These are phyloP conservation scores for Harpagoxenus sublaevis DNA, from an alignment of 2,888 invertebrate species.

Conservation along the genomic window DNA sequence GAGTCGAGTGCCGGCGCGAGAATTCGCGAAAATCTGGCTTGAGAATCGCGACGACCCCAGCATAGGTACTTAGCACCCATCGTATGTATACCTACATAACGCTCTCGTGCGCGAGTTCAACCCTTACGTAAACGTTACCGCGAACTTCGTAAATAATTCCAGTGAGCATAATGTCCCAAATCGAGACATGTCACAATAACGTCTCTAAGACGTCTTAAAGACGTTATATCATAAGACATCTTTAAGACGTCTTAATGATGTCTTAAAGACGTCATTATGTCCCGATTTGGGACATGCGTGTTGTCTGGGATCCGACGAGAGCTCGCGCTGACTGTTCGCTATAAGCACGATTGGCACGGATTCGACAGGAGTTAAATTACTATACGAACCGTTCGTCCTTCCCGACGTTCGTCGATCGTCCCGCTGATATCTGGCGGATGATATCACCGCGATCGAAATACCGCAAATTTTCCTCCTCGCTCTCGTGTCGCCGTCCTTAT, in stretches of 20 bases:
- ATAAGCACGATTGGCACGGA: conserved; percentile 28
- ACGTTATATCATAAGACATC: too few species aligned
- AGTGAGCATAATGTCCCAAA: too few species aligned
- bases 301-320: too few species aligned
- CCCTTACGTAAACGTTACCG: conserved; percentile 5
- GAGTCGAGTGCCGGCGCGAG: too few species aligned
- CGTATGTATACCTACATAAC: background rate
- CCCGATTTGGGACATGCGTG: too few species aligned
- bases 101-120: background rate
- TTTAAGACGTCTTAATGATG: too few species aligned
- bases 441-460: background rate
- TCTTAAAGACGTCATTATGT: too few species aligned
- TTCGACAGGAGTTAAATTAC: too few species aligned
- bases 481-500: background rate
- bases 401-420: background rate
- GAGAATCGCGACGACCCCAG: background rate
- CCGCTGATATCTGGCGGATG: background rate
- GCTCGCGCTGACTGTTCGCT: background rate
- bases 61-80: too few species aligned
- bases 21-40: background rate
- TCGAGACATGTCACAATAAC: too few species aligned
- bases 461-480: background rate
- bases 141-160: conserved; percentile 17
- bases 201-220: too few species aligned
- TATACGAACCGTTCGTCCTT: background rate